Evolutionary conservation across 2,113 vertebrate genomes (phyloP), one percentile per base, ranked within the genome.

Genomic region (Labeo catla): DNA sequence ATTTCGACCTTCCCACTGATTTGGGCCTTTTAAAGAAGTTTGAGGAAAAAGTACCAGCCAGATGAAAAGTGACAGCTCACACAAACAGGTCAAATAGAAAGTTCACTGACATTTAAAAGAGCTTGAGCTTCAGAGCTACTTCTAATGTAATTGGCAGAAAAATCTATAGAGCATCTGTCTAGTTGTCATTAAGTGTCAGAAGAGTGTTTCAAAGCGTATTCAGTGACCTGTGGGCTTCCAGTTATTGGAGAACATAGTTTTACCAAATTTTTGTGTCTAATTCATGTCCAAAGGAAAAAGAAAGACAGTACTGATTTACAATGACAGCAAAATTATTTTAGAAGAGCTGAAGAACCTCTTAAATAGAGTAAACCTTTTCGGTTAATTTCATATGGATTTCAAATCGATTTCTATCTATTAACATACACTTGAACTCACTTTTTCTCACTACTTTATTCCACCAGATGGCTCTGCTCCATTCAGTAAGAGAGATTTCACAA

Each of bases 31-130:
- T 57, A 52, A 70, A 52, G 47, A 76, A 70, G 76, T 47, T 54
- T 9, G 63, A 70, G 36, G 8, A 47, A 54, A 36, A 76, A 78
- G 74, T 59, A 52, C 13, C 47, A 76, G 15, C 6, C 57, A 81
- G 68, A 88, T 74, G 45, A 84, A 65, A 88, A 78, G 84, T 78
- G 80, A 63, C 79, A 78, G 84, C 23, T 88, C 72, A 15, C 39
- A 61, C 47, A 19, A 57, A 68, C 76, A 59, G 84, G 77, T 36
- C 59, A 77, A 47, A 81, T n/a, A 45, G 6, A 63, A 72, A 73
- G 73, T 83, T 83, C 43, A 78, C 13, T 88, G 84, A 82, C 78
- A 85, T 85, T 77, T 72, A 39, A 9, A 81, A 81, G 15, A 84
- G 65, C 45, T 23, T 76, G 83, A 77, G 61, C 50, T 50, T 9